Evolutionary conservation across 2,797 vertebrate species (phyloP).

Genomic region (Neopelma chrysocephalum): DNA sequence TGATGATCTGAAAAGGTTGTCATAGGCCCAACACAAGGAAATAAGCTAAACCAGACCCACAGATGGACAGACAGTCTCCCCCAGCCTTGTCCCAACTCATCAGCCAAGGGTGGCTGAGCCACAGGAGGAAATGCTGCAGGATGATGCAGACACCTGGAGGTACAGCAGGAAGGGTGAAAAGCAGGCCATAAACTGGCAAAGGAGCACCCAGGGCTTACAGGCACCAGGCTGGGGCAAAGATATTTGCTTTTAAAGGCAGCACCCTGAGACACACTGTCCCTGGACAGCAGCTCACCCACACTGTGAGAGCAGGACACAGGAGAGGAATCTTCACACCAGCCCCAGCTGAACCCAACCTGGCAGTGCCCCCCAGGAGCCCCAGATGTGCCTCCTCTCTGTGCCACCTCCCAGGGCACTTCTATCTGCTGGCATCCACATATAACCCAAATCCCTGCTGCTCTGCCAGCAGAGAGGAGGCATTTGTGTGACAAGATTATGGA

Average conservation of each 20-base stretch:
- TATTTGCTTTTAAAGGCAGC: background rate
- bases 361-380: background rate
- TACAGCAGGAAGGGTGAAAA: background rate
- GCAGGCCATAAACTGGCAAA: accelerated
- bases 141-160: background rate
- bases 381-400: background rate
- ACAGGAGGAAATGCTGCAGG: background rate
- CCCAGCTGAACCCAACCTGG: background rate
- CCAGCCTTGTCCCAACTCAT: background rate
- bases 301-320: background rate
- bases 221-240: background rate
- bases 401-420: background rate
- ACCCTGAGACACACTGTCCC: accelerated
- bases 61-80: background rate
- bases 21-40: background rate
- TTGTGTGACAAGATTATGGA: constrained; percentile 34
- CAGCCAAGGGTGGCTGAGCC: background rate
- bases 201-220: background rate
- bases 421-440: background rate
- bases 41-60: background rate
- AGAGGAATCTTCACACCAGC: background rate
- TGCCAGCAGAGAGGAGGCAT: constrained; percentile 23
- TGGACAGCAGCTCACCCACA: background rate
- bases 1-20: background rate
- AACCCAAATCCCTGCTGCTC: background rate